Evolutionary conservation across 2,888 invertebrate genomes (phyloP).

Genomic region (Mactromeris polynyma): DNA sequence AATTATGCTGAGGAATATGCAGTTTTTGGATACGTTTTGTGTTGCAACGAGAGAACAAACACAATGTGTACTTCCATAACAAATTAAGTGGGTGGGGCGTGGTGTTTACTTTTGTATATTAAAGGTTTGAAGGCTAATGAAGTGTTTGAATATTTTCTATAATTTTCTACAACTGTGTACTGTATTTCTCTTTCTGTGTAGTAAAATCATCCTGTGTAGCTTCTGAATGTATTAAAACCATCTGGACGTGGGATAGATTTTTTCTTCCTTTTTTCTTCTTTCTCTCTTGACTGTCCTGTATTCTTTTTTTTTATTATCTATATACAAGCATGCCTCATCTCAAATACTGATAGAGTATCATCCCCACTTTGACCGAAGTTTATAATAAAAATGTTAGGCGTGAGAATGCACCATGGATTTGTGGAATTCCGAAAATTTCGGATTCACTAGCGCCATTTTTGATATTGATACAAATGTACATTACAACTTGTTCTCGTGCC

Average conservation of each 20-base stretch:
- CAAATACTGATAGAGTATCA: no score
- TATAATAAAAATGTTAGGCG: no score
- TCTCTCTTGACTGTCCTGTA: neutral
- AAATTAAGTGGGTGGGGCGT: neutral
- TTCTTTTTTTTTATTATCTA: neutral
- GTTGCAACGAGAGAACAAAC: neutral
- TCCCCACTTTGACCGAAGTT: no score
- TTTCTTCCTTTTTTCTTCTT: constrained; percentile 27
- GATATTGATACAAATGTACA: no score
- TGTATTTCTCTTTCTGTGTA: constrained; percentile 50
- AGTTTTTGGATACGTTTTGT: neutral
- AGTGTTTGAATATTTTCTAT: neutral
- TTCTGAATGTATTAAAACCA: constrained; percentile 61
- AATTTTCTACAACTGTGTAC: neutral
- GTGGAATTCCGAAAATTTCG: no score
- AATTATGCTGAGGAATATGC: neutral
- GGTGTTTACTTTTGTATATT: neutral
- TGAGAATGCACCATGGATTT: no score
- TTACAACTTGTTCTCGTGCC: no score
- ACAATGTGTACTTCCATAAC: no score
- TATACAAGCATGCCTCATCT: neutral
- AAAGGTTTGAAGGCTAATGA: neutral
- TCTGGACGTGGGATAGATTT: constrained; percentile 72
- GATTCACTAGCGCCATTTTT: no score
- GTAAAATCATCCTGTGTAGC: constrained; percentile 40